A percentile compares a stretch with the other conserved stretches of the same genome.
phyloP scores from a whole-genome alignment of 2,113 vertebrate species.

The Alosa alosa region DNA sequence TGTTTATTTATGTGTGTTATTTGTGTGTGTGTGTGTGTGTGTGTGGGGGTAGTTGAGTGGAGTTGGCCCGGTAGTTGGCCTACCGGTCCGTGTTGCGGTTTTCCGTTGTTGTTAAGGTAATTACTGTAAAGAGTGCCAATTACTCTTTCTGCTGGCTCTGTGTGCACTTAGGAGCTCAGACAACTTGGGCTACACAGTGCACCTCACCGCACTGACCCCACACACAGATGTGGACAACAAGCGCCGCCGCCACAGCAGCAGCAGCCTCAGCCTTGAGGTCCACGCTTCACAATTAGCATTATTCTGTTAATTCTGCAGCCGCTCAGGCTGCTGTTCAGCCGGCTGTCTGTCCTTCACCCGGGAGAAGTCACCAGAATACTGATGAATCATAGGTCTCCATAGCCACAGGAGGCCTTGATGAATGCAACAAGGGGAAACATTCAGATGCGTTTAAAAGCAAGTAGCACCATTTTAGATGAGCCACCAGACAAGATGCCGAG shows the following conservation, averaged over 20 bases:
- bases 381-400: background rate
- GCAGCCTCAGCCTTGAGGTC: slow-evolving; percentile 9
- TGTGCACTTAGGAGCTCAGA: slow-evolving; percentile 4
- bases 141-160: slow-evolving; percentile 30
- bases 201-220: background rate
- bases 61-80: background rate
- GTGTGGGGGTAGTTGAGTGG: slow-evolving; percentile 15
- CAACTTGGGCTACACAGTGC: background rate
- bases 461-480: background rate
- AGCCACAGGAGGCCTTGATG: background rate
- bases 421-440: background rate
- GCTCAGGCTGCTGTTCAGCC: background rate
- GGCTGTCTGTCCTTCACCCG: background rate
- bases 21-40: slow-evolving; percentile 38
- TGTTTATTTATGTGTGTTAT: slow-evolving; percentile 6
- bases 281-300: background rate
- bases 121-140: slow-evolving; percentile 47
- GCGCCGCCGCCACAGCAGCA: background rate
- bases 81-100: background rate
- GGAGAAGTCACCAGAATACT: background rate
- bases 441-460: background rate
- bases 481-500: background rate
- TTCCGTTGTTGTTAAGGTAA: slow-evolving; percentile 43
- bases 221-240: background rate
- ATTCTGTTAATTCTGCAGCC: background rate